Evolutionary conservation across 2,797 vertebrate species (phyloP).

Genomic region (Lindbergichthys nudifrons): DNA sequence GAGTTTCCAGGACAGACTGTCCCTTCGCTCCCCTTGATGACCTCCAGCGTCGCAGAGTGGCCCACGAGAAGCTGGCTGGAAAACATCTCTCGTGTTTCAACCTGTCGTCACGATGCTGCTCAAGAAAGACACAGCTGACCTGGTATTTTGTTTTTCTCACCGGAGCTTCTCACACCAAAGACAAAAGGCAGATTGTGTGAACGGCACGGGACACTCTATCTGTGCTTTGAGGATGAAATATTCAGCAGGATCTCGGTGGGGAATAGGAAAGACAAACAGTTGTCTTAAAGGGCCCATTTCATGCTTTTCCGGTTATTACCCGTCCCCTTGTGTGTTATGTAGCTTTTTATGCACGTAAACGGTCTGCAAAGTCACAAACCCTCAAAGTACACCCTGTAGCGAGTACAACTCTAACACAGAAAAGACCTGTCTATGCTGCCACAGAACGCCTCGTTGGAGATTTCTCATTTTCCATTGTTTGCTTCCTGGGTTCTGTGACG

Average conservation of each 20-base stretch:
- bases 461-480: no score
- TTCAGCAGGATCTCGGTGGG: conserved; percentile 55
- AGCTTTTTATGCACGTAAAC: no score
- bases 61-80: conserved; percentile 47
- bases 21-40: conserved; percentile 22
- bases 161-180: conserved; percentile 31
- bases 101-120: conserved; percentile 14
- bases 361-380: no score
- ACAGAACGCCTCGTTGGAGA: no score
- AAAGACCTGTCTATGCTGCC: no score
- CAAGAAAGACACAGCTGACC: conserved; percentile 48
- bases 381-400: no score
- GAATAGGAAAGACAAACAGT: conserved; percentile 32
- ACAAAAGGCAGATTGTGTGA: conserved; percentile 61
- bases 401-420: no score
- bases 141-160: conserved; percentile 35
- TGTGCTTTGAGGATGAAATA: conserved; percentile 70
- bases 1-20: conserved; percentile 53
- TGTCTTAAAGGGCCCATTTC: not conserved
- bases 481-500: no score
- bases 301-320: no score
- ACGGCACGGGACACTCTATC: conserved; percentile 57
- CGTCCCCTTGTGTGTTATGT: no score
- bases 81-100: conserved; percentile 56
- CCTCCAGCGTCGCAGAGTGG: conserved; percentile 20